Evolutionary conservation across 2,113 vertebrate genomes (phyloP).

Genomic region (Pachycephala philippinensis): DNA sequence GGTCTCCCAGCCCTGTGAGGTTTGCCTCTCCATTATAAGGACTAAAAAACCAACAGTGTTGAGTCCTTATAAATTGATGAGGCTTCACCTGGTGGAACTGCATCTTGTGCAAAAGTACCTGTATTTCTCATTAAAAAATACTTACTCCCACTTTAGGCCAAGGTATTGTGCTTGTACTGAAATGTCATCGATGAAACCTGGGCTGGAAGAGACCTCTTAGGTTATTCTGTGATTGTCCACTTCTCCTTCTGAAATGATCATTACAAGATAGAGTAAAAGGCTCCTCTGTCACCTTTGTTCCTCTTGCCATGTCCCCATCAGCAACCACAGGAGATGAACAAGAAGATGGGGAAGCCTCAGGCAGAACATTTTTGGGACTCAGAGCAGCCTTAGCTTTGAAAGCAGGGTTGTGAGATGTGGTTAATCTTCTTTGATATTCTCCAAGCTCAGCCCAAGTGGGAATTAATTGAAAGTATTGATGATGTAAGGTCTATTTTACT

Average conservation of each 20-base stretch:
- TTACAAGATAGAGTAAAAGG: background rate
- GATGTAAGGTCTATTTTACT: background rate
- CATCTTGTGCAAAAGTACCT: background rate
- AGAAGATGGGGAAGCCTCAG: background rate
- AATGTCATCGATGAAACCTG: background rate
- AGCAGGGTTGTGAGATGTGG: background rate
- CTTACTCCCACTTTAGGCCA: background rate
- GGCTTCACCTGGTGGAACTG: background rate
- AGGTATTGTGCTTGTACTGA: background rate
- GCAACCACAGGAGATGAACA: background rate
- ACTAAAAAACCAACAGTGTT: background rate
- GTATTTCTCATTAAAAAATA: background rate
- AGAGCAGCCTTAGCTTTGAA: background rate
- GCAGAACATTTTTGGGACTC: background rate
- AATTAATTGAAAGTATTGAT: background rate
- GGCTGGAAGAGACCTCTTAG: background rate
- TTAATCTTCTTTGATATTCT: background rate
- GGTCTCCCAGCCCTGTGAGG: accelerated
- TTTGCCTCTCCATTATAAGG: background rate
- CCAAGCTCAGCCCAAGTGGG: background rate
- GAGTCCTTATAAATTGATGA: background rate
- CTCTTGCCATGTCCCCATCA: background rate
- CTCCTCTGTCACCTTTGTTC: background rate
- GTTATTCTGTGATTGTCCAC: background rate
- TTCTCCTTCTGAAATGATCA: background rate